Conservation (phyloP, 2,797 vertebrate genomes). For the Scyliorhinus canicula region DNA sequence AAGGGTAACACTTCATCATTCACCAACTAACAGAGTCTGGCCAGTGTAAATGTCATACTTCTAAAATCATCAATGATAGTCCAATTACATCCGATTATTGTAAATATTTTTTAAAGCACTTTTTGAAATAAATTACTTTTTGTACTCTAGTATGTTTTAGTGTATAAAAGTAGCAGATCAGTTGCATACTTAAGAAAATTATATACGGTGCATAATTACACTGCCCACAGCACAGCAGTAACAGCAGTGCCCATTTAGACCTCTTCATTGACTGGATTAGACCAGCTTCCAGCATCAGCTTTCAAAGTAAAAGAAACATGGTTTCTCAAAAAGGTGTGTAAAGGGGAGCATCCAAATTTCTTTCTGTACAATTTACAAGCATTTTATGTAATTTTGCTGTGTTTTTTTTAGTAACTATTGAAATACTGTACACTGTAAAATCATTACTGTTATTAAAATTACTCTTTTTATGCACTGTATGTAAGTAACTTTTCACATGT, state of each 20-base stretch:
- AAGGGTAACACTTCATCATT: not conserved
- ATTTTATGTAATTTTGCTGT: slow-evolving; percentile 31
- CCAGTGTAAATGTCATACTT: slow-evolving; percentile 32
- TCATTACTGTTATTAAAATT: slow-evolving; percentile 30
- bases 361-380: slow-evolving; percentile 28
- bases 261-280: slow-evolving; percentile 34
- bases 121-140: slow-evolving; percentile 34
- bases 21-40: not conserved
- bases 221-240: slow-evolving; percentile 25
- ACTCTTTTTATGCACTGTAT: slow-evolving; percentile 32
- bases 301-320: not conserved
- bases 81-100: slow-evolving; percentile 27
- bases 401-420: slow-evolving; percentile 19
- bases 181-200: slow-evolving; percentile 29
- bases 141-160: slow-evolving; percentile 34
- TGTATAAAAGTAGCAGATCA: slow-evolving; percentile 19
- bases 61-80: not conserved
- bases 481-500: slow-evolving; percentile 28
- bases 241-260: not conserved
- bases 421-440: slow-evolving; percentile 33
- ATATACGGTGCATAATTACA: slow-evolving; percentile 11
- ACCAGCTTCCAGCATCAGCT: slow-evolving; percentile 14
- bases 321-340: not conserved
- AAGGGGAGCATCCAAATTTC: not conserved
- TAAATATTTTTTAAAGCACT: slow-evolving; percentile 36